phyloP scores from a whole-genome alignment of 2,113 vertebrate genomes.

The Lagopus leucura region DNA sequence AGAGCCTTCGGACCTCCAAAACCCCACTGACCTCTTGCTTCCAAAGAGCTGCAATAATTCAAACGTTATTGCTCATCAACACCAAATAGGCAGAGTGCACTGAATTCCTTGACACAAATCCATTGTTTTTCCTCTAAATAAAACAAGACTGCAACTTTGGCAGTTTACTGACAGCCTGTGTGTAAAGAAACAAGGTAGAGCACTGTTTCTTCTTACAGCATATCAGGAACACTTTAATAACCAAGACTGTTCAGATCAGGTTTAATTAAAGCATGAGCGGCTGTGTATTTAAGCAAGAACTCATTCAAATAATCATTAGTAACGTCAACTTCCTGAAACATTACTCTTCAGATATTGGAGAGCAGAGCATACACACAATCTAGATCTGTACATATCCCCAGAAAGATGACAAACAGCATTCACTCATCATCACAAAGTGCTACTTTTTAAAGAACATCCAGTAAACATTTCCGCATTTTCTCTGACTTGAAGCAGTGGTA shows the following conservation, averaged over 20 bases:
- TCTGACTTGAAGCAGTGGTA: not conserved
- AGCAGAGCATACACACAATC: not conserved
- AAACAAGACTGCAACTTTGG: not conserved
- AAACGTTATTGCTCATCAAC: not conserved
- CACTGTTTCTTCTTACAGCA: not conserved
- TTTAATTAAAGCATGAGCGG: slow-evolving; percentile 14
- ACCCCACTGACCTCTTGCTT: not conserved
- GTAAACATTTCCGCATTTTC: not conserved
- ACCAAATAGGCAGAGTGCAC: not conserved
- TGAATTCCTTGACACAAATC: not conserved
- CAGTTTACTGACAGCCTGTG: not conserved
- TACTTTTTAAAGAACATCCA: not conserved
- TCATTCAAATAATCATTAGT: slow-evolving; percentile 47
- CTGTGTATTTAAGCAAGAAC: slow-evolving; percentile 33
- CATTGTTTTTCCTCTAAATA: not conserved
- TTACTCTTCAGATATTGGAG: slow-evolving; percentile 4
- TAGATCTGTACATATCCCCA: not conserved
- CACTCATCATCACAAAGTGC: not conserved
- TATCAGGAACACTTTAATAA: slow-evolving; percentile 6
- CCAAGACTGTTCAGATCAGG: not conserved
- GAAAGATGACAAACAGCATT: not conserved
- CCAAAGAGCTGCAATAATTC: not conserved
- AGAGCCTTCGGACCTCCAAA: not conserved
- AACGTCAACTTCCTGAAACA: slow-evolving; percentile 30
- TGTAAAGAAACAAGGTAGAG: not conserved